Evolutionary conservation across 2,113 vertebrate genomes (phyloP).

Genomic region (Chloebia gouldiae): DNA sequence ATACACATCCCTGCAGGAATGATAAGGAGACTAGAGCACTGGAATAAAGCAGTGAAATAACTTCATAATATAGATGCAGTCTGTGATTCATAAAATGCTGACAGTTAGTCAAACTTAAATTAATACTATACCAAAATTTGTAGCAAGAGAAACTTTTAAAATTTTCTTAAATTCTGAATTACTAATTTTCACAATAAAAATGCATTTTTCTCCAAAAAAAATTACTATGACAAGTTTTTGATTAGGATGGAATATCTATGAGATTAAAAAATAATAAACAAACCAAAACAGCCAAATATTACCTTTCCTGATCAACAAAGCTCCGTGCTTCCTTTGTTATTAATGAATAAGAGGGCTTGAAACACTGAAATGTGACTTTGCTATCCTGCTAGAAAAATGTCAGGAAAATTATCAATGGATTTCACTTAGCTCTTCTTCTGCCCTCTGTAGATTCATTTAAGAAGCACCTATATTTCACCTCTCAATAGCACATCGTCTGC

Average conservation of each 20-base stretch:
- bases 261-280: neutral
- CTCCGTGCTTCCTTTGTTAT: neutral
- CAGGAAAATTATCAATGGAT: neutral
- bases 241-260: neutral
- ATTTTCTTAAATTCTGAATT: neutral
- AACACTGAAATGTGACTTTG: neutral
- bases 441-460: neutral
- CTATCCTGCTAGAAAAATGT: neutral
- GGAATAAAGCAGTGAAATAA: neutral
- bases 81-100: neutral
- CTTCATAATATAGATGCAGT: neutral
- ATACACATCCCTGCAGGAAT: neutral
- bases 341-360: neutral
- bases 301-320: neutral
- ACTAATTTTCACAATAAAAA: neutral
- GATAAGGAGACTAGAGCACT: neutral
- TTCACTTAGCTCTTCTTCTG: neutral
- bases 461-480: neutral
- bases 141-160: neutral
- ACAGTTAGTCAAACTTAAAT: neutral
- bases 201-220: neutral
- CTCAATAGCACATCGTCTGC: neutral
- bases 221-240: neutral
- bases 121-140: neutral
- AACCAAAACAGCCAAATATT: neutral